Evolutionary conservation across 1,140 invertebrate species (phyloP).

Genomic region (Drosophila suzukii): DNA sequence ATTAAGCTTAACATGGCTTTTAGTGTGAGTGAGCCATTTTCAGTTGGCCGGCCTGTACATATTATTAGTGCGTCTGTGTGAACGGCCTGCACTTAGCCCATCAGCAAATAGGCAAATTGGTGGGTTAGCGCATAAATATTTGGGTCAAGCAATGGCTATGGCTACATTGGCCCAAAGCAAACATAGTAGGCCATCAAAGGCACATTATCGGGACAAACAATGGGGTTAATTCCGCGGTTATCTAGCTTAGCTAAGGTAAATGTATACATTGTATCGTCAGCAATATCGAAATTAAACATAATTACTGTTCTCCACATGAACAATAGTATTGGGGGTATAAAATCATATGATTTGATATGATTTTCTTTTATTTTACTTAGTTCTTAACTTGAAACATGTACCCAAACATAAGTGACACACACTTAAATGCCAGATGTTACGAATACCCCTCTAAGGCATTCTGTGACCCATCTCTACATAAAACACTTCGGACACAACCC

Average conservation of each 20-base stretch:
- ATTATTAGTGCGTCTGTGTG: slow-evolving; percentile 23
- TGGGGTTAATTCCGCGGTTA: slow-evolving; percentile 27
- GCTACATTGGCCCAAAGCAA: slow-evolving; percentile 21
- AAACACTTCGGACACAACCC: slow-evolving; percentile 13
- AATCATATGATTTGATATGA: no score
- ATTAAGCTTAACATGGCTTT: slow-evolving; percentile 51
- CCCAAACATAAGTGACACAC: background rate
- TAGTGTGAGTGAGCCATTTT: slow-evolving; percentile 13
- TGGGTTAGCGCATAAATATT: slow-evolving; percentile 51
- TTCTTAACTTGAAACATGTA: no score
- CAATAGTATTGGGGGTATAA: background rate
- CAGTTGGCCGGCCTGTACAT: slow-evolving; percentile 8
- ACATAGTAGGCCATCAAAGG: slow-evolving; percentile 26
- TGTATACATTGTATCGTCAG: slow-evolving; percentile 1
- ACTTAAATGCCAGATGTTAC: background rate
- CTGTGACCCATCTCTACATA: slow-evolving; percentile 27
- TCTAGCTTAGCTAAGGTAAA: slow-evolving; percentile 1
- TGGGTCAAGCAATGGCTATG: slow-evolving; percentile 42
- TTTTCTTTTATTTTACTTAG: no score
- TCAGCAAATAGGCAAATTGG: slow-evolving; percentile 48
- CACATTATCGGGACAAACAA: slow-evolving; percentile 36
- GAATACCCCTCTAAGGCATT: slow-evolving; percentile 5
- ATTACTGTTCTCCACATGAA: background rate
- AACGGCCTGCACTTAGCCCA: slow-evolving; percentile 33
- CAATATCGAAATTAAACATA: background rate